Evolutionary conservation across 2,113 vertebrate genomes (phyloP), one percentile per base, ranked within the genome.

Genomic region (Strigops habroptila): DNA sequence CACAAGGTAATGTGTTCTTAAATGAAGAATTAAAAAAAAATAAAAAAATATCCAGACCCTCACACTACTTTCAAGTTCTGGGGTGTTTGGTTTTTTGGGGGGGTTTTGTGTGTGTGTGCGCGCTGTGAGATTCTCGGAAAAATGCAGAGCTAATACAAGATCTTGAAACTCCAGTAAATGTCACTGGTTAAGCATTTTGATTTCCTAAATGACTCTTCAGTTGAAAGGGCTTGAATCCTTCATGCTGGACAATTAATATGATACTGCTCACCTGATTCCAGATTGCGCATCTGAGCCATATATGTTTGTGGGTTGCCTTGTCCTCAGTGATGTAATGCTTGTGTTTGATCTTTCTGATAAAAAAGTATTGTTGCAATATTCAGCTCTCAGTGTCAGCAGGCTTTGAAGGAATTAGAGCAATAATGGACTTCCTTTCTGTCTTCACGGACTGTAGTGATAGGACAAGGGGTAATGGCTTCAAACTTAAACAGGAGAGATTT

Each of bases 1-100:
- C 95, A 99, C 99, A 82, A 99, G 99, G 99, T 99, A 98, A 97
- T 63, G 23, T 64, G 70, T 93, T 93, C 18, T 43, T 57, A 6
- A 48, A 28, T 69, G 57, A 57, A 10, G 22, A 24, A 35, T 9
- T 7, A 37, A 18, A 28, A 18, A 10, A 12, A 28, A 57, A 17
- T 7, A 37, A 18, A 28, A 18, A 10, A 12, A 28, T 57, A 17
- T 53, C 6, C 13, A 70, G 44, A n/a, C 16, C 14, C 3, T 60
- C 10, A 14, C 28, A 33, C 28, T 93, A 12, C 39, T 85, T 52
- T 4, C 22, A 76, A 8, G 12, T 25, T 55, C 14, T 25, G 11
- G 10, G 3, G 2, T 35, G 33, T 5, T 16, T 18, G n/a, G 10
- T 33, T 55, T 55, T 41, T 33, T 4, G 21, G 22, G 57, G 57